These are phyloP conservation scores for Melangyna quadrimaculata DNA, from an alignment of 2,888 invertebrate genomes.

Conservation along the genomic window DNA sequence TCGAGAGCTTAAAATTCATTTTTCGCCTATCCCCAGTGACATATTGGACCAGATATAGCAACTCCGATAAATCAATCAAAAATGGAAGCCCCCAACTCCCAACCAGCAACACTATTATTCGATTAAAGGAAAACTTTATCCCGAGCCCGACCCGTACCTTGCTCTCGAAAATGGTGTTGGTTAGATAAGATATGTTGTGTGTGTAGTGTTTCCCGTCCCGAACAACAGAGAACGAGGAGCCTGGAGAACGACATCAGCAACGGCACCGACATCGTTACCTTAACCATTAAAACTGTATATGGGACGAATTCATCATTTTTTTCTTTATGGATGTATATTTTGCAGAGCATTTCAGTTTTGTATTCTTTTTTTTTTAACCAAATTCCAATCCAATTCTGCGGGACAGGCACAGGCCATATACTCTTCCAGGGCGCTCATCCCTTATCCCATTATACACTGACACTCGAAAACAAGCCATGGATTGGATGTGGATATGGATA, in stretches of 20 bases:
- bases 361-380: slow-evolving; percentile 29
- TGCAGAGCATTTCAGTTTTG: slow-evolving; percentile 30
- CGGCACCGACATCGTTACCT: neutral
- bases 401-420: slow-evolving; percentile 55
- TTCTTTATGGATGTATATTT: slow-evolving; percentile 39
- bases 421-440: slow-evolving; percentile 28
- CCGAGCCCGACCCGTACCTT: slow-evolving; percentile 29
- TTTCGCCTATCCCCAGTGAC: slow-evolving; percentile 60
- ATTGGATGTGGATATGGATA: slow-evolving; percentile 28
- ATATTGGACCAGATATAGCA: slow-evolving; percentile 63
- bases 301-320: slow-evolving; percentile 65
- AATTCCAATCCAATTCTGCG: slow-evolving; percentile 60
- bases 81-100: slow-evolving; percentile 42
- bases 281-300: slow-evolving; percentile 51
- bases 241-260: neutral
- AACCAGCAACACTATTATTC: slow-evolving; percentile 61
- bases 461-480: slow-evolving; percentile 56
- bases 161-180: slow-evolving; percentile 20
- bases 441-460: slow-evolving; percentile 60
- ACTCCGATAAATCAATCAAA: slow-evolving; percentile 68
- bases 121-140: slow-evolving; percentile 61
- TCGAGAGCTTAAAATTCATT: slow-evolving; percentile 61
- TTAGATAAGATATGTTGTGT: neutral
- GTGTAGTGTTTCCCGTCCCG: neutral
- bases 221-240: neutral